A percentile compares a stretch with the other conserved stretches of the same genome.
These are phyloP conservation scores for Ophioninae sp. DNA, from an alignment of 2,888 invertebrate genomes.

Conservation along the genomic window DNA sequence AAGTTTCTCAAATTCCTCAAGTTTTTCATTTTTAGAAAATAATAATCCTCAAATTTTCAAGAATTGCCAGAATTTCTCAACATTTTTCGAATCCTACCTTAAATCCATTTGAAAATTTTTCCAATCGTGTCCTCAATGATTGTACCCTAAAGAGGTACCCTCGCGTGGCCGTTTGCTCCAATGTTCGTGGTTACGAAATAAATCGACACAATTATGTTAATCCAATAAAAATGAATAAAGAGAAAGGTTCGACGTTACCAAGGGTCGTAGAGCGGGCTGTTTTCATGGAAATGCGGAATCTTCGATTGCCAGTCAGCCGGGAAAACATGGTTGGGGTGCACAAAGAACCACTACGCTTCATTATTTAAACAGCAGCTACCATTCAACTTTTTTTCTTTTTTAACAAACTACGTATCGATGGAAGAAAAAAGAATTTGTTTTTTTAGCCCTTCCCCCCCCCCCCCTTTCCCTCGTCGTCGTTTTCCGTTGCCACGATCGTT, in stretches of 20 bases:
- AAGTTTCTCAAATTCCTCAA: too few relatives aligned
- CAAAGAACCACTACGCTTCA: slow-evolving; percentile 42
- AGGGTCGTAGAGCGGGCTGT: not conserved
- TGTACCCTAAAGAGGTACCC: slow-evolving; percentile 62
- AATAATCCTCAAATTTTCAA: too few relatives aligned
- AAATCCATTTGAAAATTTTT: slow-evolving; percentile 39
- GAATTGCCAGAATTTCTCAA: too few relatives aligned
- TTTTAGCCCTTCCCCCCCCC: slow-evolving; percentile 3
- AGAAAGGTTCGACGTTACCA: not conserved
- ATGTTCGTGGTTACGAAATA: slow-evolving; percentile 36
- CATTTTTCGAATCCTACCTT: too few relatives aligned
- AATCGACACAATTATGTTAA: slow-evolving; percentile 26
- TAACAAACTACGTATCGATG: slow-evolving; percentile 11
- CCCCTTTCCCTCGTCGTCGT: too few relatives aligned
- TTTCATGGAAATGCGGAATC: slow-evolving; percentile 2
- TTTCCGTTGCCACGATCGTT: not conserved
- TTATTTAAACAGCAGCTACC: slow-evolving; percentile 64
- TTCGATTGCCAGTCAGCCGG: slow-evolving; percentile 15
- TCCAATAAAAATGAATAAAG: slow-evolving; percentile 35
- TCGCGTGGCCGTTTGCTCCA: slow-evolving; percentile 56
- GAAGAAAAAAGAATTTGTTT: slow-evolving; percentile 23
- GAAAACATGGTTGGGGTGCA: slow-evolving; percentile 38
- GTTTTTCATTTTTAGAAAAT: too few relatives aligned
- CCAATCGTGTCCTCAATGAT: slow-evolving; percentile 59
- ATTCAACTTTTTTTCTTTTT: slow-evolving; percentile 51